A percentile compares a stretch with the other conserved stretches of the same genome.
Evolutionary conservation across 2,113 vertebrate genomes (phyloP).

Genomic region (Anthoscopus minutus): DNA sequence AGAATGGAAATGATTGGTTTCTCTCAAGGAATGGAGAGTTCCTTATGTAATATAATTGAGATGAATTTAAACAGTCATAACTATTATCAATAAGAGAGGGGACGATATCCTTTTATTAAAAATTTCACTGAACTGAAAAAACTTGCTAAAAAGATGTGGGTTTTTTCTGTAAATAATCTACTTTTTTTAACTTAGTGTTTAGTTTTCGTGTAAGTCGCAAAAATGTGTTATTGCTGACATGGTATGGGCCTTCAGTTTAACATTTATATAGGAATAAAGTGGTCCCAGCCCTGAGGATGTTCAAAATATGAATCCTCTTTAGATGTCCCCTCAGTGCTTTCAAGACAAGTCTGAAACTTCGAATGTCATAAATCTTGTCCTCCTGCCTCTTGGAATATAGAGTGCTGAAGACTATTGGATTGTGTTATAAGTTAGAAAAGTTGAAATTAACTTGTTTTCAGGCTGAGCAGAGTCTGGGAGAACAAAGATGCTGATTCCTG

Average conservation of each 20-base stretch:
- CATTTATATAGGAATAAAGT: not conserved
- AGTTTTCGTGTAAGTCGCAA: not conserved
- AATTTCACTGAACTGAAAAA: not conserved
- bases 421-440: not conserved
- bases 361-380: not conserved
- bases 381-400: not conserved
- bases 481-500: not conserved
- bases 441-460: not conserved
- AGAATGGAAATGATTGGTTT: constrained; percentile 8
- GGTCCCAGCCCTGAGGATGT: not conserved
- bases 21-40: constrained; percentile 4
- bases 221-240: not conserved
- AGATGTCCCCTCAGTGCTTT: not conserved
- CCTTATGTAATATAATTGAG: not conserved
- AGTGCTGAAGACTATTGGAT: not conserved
- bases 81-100: not conserved
- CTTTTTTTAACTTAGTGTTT: not conserved
- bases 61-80: constrained; percentile 6
- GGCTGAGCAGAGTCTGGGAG: not conserved
- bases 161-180: not conserved
- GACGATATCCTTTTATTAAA: constrained; percentile 8
- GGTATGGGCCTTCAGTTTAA: constrained; percentile 1
- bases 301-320: not conserved
- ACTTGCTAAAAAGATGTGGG: not conserved
- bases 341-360: not conserved